Evolutionary conservation across 1,140 invertebrate genomes (phyloP).

Genomic region (Bombus picipes): DNA sequence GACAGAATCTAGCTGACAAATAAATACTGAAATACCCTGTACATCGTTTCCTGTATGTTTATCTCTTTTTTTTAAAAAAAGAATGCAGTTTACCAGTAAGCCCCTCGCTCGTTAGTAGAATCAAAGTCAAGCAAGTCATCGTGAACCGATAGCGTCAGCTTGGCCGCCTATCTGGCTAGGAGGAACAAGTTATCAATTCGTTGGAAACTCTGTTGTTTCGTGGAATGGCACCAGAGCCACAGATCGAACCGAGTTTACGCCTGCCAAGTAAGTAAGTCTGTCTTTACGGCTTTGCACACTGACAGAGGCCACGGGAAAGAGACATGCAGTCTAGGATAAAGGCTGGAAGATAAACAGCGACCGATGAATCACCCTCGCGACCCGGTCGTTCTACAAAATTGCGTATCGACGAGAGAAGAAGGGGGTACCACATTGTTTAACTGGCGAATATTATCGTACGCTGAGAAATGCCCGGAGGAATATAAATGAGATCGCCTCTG

Average conservation of each 20-base stretch:
- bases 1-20: too few species aligned
- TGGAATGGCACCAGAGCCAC: neutral
- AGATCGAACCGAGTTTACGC: neutral
- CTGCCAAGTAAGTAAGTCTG: neutral
- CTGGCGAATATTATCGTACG: conserved; percentile 24
- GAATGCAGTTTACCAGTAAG: neutral
- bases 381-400: conserved; percentile 11
- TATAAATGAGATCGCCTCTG: neutral
- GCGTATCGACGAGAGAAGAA: conserved; percentile 6
- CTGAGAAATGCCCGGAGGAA: conserved; percentile 23
- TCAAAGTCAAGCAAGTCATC: neutral
- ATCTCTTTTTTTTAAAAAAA: too few species aligned
- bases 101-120: neutral
- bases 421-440: neutral
- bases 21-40: too few species aligned
- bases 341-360: conserved; percentile 20
- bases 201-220: neutral
- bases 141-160: neutral
- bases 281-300: neutral
- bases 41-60: too few species aligned
- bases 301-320: conserved; percentile 2
- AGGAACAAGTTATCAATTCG: neutral
- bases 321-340: conserved; percentile 41
- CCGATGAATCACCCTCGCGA: conserved; percentile 27
- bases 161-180: neutral